Conservation (phyloP, 1,140 invertebrate species). For the Drosophila funebris region DNA sequence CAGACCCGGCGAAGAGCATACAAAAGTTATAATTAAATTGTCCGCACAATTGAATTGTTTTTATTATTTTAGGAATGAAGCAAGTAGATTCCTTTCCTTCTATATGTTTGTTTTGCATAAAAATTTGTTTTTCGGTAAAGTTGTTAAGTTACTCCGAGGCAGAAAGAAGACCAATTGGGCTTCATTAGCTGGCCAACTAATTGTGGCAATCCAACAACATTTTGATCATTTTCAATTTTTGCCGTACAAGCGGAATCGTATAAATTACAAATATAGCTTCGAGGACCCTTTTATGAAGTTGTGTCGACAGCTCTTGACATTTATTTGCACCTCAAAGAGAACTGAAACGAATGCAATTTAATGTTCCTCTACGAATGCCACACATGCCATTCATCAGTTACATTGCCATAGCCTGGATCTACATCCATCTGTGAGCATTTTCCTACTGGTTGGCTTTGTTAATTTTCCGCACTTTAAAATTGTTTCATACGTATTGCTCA, state of each 20-base stretch:
- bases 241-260: slow-evolving; percentile 15
- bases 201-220: slow-evolving; percentile 28
- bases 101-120: slow-evolving; percentile 19
- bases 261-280: slow-evolving; percentile 31
- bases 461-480: slow-evolving; percentile 44
- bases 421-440: slow-evolving; percentile 9
- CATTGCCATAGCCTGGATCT: not conserved
- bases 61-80: not conserved
- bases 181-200: slow-evolving; percentile 27
- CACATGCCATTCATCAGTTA: not conserved
- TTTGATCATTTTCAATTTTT: not conserved
- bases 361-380: not conserved
- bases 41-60: slow-evolving; percentile 54
- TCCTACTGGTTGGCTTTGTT: slow-evolving; percentile 20
- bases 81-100: not conserved
- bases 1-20: slow-evolving; percentile 7
- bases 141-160: slow-evolving; percentile 15
- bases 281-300: slow-evolving; percentile 4
- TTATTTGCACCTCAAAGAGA: slow-evolving; percentile 35
- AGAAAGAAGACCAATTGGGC: not conserved
- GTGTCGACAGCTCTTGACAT: slow-evolving; percentile 39
- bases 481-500: not conserved
- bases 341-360: not conserved
- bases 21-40: slow-evolving; percentile 67
- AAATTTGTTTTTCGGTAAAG: slow-evolving; percentile 55